Conservation (phyloP, 30 jellyfish, hydroid and myxozoan species). For the Hydra vulgaris region DNA sequence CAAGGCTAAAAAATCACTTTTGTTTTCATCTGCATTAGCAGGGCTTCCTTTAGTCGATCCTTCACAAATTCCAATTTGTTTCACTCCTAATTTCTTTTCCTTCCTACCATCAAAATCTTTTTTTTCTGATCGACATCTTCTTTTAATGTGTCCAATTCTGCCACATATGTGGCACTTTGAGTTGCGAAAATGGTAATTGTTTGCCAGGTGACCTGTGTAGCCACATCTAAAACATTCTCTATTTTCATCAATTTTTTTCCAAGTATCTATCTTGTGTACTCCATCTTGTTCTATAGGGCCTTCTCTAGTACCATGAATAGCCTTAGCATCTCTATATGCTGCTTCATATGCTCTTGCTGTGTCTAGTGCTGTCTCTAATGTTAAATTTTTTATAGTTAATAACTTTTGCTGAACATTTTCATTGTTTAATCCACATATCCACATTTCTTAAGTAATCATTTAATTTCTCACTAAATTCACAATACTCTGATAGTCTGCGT, state of each 20-base stretch:
- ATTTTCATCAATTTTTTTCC: background rate
- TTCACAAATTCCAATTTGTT: background rate
- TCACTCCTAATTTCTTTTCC: background rate
- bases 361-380: slow-evolving; percentile 6
- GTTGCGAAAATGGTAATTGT: background rate
- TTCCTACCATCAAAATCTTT: background rate
- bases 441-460: slow-evolving; percentile 16
- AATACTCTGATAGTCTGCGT: too few relatives aligned
- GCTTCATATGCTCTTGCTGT: slow-evolving; percentile 8
- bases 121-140: slow-evolving; percentile 1
- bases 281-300: background rate
- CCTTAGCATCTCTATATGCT: slow-evolving; percentile 11
- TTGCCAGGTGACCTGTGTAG: slow-evolving; percentile 6
- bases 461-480: slow-evolving; percentile 3
- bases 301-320: background rate
- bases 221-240: slow-evolving; percentile 10
- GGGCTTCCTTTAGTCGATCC: background rate
- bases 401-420: slow-evolving; percentile 17
- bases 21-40: slow-evolving; percentile 2
- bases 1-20: slow-evolving; percentile 16
- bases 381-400: slow-evolving; percentile 8
- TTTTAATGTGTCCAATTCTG: slow-evolving; percentile 9
- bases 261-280: slow-evolving; percentile 4
- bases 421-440: slow-evolving; percentile 11
- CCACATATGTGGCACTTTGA: slow-evolving; percentile 11